A percentile compares a stretch with the other conserved stretches of the same genome.
These are phyloP conservation scores for Oryzias dopingdopingensis DNA, from an alignment of 2,797 vertebrate genomes.

Conservation along the genomic window DNA sequence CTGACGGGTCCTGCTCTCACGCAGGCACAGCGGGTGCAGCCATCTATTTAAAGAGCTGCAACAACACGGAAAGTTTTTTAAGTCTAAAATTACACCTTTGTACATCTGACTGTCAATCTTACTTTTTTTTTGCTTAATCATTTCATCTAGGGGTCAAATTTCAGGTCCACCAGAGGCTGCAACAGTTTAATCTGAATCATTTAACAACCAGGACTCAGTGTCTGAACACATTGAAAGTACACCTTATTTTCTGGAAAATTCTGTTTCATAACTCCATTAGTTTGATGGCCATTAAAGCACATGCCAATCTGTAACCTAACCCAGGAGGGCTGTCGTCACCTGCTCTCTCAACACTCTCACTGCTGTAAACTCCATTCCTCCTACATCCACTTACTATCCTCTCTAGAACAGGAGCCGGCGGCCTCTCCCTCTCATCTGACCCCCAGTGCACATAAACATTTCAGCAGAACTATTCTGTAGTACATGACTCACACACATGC, in stretches of 20 bases:
- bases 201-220: neutral
- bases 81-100: neutral
- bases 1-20: conserved; percentile 12
- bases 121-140: neutral
- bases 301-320: conserved; percentile 64
- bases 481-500: conserved; percentile 31
- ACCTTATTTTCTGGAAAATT: neutral
- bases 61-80: conserved; percentile 2
- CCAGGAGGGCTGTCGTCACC: conserved; percentile 66
- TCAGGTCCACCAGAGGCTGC: no score
- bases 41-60: conserved; percentile 14
- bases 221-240: no score
- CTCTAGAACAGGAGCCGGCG: conserved; percentile 70
- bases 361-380: conserved; percentile 59
- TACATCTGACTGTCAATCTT: neutral
- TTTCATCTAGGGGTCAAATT: neutral
- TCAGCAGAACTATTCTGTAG: conserved; percentile 43
- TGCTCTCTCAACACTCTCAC: conserved; percentile 61
- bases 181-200: no score
- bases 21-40: neutral
- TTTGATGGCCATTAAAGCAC: conserved; percentile 8
- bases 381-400: conserved; percentile 57
- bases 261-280: conserved; percentile 12
- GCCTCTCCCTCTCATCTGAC: conserved; percentile 17
- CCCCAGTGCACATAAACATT: conserved; percentile 34